Conservation (phyloP, 2,113 vertebrate genomes). For the Atlantisia rogersi region DNA sequence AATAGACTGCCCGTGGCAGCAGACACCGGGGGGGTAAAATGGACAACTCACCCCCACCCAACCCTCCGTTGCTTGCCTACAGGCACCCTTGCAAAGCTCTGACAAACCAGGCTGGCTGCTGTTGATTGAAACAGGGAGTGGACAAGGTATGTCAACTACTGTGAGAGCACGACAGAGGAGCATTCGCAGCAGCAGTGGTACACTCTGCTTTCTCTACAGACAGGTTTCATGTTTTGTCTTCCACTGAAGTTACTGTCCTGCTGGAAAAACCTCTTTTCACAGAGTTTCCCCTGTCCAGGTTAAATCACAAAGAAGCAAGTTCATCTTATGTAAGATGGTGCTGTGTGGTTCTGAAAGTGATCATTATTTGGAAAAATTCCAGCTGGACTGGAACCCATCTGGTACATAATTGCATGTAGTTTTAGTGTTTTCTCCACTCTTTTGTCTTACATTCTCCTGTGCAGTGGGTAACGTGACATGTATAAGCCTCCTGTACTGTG, state of each 20-base stretch:
- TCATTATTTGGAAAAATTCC: not conserved
- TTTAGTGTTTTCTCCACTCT: not conserved
- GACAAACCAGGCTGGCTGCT: not conserved
- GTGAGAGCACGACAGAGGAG: not conserved
- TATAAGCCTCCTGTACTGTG: not conserved
- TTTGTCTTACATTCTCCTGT: not conserved
- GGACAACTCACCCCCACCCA: no score
- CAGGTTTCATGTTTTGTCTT: not conserved
- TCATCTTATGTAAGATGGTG: fast-evolving
- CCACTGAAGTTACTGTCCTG: not conserved
- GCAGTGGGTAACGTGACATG: not conserved
- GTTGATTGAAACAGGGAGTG: not conserved
- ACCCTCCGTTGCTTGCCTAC: not conserved
- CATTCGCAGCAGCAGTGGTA: not conserved
- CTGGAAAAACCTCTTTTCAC: fast-evolving
- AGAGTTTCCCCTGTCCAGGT: not conserved
- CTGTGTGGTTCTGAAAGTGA: not conserved
- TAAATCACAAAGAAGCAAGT: not conserved
- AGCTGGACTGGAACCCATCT: not conserved
- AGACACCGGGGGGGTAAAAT: not conserved
- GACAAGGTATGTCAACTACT: not conserved
- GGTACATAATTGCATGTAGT: not conserved
- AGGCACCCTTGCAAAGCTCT: not conserved
- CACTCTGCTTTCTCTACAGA: not conserved
- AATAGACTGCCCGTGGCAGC: not conserved